Percentiles rank a stretch among this genome's conserved stretches.
phyloP scores from a whole-genome alignment of 2,888 invertebrate species.

The Hecatera dysodea region DNA sequence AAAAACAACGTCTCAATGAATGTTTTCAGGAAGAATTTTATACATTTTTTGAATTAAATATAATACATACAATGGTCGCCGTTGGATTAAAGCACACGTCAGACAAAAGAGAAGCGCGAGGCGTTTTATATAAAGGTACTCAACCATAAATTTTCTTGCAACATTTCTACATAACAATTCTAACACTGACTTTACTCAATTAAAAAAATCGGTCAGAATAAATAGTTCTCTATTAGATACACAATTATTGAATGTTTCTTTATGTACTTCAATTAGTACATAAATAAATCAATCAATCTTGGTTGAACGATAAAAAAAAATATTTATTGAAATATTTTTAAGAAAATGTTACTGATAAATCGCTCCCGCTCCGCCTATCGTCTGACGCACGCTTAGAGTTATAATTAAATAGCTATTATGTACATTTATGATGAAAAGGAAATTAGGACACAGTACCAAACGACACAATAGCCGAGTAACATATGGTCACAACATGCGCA shows the following conservation, averaged over 20 bases:
- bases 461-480: constrained; percentile 23
- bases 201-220: not conserved
- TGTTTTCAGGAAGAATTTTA: not conserved
- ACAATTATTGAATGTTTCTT: too few species aligned
- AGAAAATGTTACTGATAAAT: not conserved
- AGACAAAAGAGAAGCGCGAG: not conserved
- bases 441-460: constrained; percentile 27
- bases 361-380: constrained; percentile 1
- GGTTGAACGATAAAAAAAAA: not conserved
- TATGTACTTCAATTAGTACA: too few species aligned
- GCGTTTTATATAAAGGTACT: not conserved
- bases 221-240: too few species aligned
- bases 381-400: constrained; percentile 21
- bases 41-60: constrained; percentile 15
- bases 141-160: not conserved
- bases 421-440: constrained; percentile 5
- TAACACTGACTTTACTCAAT: not conserved
- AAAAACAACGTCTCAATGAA: constrained; percentile 4
- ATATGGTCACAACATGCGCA: constrained; percentile 1
- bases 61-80: constrained; percentile 39
- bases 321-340: not conserved
- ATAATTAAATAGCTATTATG: not conserved
- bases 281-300: too few species aligned
- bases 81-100: constrained; percentile 4
- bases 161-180: too few species aligned